phyloP scores from a whole-genome alignment of 2,113 vertebrate species.

The Poicephalus gulielmi region DNA sequence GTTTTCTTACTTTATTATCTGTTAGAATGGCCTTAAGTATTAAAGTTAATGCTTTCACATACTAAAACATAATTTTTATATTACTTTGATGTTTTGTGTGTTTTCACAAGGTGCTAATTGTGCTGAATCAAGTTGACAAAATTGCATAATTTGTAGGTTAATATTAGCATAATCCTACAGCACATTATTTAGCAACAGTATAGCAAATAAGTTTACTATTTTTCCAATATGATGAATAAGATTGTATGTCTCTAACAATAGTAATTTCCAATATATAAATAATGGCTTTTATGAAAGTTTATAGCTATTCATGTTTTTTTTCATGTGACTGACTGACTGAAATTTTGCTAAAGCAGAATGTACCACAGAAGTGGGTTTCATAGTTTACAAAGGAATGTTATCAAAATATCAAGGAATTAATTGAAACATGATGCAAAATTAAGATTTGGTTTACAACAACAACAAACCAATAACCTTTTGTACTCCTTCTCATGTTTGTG shows the following conservation, averaged over 20 bases:
- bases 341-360: background rate
- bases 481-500: background rate
- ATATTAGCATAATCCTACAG: slow-evolving; percentile 70
- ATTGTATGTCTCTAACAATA: background rate
- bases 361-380: background rate
- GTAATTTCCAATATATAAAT: background rate
- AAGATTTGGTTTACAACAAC: background rate
- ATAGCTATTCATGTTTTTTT: background rate
- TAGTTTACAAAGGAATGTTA: background rate
- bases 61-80: slow-evolving; percentile 64
- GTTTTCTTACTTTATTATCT: slow-evolving; percentile 38
- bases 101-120: slow-evolving; percentile 70
- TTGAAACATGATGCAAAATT: background rate
- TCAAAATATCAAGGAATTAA: background rate
- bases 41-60: slow-evolving; percentile 44
- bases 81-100: slow-evolving; percentile 60
- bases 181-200: slow-evolving; percentile 28
- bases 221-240: background rate
- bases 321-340: background rate
- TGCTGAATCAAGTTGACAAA: slow-evolving; percentile 68
- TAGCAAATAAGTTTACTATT: background rate
- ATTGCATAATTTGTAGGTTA: slow-evolving; percentile 72
- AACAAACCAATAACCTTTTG: background rate
- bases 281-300: background rate
- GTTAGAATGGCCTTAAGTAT: slow-evolving; percentile 38